Conservation (phyloP, 2,113 vertebrate species). For the Hylia prasina region DNA sequence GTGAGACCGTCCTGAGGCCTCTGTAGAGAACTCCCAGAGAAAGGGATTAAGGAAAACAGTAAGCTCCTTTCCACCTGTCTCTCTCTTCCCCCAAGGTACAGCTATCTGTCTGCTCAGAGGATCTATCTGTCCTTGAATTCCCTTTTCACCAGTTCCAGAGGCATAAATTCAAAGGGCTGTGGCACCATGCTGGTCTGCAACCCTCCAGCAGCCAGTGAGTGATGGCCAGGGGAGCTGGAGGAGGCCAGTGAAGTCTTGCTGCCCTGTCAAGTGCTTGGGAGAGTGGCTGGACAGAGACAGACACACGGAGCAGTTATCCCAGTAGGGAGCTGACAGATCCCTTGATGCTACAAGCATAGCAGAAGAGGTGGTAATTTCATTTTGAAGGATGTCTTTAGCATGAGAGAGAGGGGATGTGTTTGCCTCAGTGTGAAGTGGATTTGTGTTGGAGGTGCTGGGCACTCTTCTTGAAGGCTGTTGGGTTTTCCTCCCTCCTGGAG, state of each 20-base stretch:
- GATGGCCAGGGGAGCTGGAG: not conserved
- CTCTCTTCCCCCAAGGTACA: not conserved
- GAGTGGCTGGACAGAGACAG: not conserved
- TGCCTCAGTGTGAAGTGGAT: not conserved
- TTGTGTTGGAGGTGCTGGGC: not conserved
- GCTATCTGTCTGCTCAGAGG: not conserved
- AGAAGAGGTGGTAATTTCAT: not conserved
- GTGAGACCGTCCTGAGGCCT: not conserved
- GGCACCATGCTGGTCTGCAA: not conserved
- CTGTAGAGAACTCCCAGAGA: not conserved
- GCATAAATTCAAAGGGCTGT: fast-evolving
- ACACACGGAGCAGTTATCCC: fast-evolving
- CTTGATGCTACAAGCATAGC: fast-evolving
- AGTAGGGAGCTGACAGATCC: not conserved
- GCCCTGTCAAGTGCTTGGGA: not conserved
- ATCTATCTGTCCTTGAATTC: not conserved
- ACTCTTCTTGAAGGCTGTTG: not conserved
- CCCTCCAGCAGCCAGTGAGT: not conserved
- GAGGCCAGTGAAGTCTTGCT: not conserved
- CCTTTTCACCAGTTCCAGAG: not conserved
- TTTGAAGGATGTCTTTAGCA: not conserved
- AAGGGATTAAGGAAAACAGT: not conserved
- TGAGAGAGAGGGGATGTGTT: not conserved
- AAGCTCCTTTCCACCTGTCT: not conserved
- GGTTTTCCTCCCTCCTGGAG: not conserved